phyloP scores from a whole-genome alignment of 2,888 invertebrate species.

The Crocallis elinguaria region DNA sequence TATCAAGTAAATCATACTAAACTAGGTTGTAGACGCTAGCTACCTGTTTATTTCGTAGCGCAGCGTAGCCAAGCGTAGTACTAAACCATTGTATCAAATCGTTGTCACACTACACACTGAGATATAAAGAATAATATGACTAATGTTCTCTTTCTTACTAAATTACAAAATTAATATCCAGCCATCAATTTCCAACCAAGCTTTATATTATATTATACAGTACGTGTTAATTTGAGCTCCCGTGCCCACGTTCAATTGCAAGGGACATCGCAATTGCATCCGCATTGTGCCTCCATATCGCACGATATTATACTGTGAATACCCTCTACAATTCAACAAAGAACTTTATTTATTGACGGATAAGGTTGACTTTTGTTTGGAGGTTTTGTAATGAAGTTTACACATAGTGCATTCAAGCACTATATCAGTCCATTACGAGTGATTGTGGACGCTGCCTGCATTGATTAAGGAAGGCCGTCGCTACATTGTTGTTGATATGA shows the following conservation, averaged over 20 bases:
- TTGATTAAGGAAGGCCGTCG: constrained; percentile 70
- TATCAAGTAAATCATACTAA: too few species aligned
- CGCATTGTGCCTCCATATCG: constrained; percentile 52
- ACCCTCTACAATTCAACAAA: neutral
- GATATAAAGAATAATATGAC: neutral
- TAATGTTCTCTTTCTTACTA: constrained; percentile 1
- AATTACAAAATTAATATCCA: constrained; percentile 4
- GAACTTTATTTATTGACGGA: neutral
- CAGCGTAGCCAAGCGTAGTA: constrained; percentile 15
- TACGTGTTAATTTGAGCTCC: constrained; percentile 34
- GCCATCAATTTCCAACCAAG: constrained; percentile 19
- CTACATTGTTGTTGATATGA: constrained; percentile 51
- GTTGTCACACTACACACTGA: neutral
- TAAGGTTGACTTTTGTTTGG: constrained; percentile 10
- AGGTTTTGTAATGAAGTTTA: constrained; percentile 33
- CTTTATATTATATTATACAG: constrained; percentile 12
- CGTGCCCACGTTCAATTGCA: constrained; percentile 67
- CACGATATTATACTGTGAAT: constrained; percentile 29
- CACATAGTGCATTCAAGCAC: constrained; percentile 50
- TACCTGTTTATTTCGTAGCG: constrained; percentile 12
- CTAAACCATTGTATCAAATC: neutral
- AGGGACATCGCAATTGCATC: constrained; percentile 65
- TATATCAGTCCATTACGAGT: constrained; percentile 74
- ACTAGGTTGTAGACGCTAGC: too few species aligned
- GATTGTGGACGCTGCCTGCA: constrained; percentile 72